A percentile compares a stretch with the other conserved stretches of the same genome.
phyloP scores from a whole-genome alignment of 2,113 vertebrate genomes.

The Phasianus colchicus region DNA sequence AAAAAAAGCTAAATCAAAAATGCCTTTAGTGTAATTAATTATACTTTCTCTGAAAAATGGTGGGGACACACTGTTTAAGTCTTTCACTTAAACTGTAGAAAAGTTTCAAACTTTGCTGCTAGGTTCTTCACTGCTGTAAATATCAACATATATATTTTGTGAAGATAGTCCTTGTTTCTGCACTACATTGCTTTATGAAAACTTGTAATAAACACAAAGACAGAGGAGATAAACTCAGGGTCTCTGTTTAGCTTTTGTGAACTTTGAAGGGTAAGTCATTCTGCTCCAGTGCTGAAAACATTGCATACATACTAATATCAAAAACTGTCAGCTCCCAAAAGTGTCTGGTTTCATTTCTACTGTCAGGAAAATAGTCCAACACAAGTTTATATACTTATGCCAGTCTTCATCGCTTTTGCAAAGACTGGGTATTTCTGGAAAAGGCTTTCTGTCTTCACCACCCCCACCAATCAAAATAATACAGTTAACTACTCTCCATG shows the following conservation, averaged over 20 bases:
- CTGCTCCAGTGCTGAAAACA: neutral
- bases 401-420: neutral
- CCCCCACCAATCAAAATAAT: neutral
- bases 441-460: neutral
- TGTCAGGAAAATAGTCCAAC: neutral
- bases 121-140: neutral
- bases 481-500: neutral
- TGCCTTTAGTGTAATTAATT: neutral
- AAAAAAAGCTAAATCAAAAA: neutral
- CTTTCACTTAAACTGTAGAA: neutral
- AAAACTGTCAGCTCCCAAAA: neutral
- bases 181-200: neutral
- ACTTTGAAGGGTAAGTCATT: neutral
- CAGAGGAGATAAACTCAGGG: neutral
- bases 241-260: neutral
- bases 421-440: neutral
- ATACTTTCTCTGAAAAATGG: neutral
- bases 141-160: neutral
- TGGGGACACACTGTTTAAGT: neutral
- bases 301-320: neutral
- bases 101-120: neutral
- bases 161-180: neutral
- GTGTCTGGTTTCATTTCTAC: neutral
- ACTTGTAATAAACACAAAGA: neutral
- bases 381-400: neutral